Evolutionary conservation across 2,113 vertebrate species (phyloP), one percentile per base, ranked within the genome.

Genomic region (Ageneiosus marmoratus): DNA sequence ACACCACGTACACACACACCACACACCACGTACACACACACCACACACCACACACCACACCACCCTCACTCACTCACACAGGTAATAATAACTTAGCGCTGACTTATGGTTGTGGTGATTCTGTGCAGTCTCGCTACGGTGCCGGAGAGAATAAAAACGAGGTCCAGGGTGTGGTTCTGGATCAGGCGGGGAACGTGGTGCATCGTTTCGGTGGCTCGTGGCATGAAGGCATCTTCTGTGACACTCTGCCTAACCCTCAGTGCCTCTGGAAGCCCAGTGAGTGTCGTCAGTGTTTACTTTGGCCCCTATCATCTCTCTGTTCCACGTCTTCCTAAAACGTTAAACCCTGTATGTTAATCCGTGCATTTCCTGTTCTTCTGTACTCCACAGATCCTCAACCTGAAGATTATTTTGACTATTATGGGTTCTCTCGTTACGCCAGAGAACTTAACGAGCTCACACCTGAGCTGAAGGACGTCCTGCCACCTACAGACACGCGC

Each of bases 181-280:
- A 96, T 89, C 88, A 83, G 75, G 89, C 91, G 0, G 97, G 97
- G 63, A 91, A 92, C 0, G 95, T 96, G 84, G 92, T 97, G 80
- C 96, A 98, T 89, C 95, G 95, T 0, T 95, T 98, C 27, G 96
- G 95, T 0, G 97, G 97, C 6, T 94, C 95, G 32, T 98, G 97
- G 97, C 95, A 97, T 1, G 95, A 98, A 80, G 97, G 96, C 29
- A 95, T 98, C 77, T 96, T 94, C 91, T 96, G 96, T 0, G 96
- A 97, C 15, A 94, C 94, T 0, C 83, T 94, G 0, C 83, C 95
- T 0, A 89, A 89, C 0, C 93, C 96, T 0, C 95, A 96, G 81
- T 96, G 95, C 92, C 87, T 98, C 92, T 98, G 97, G 97, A 98
- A 94, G 85, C 96, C 97, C 82, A 96, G 97, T 98, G 89, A 94